Evolutionary conservation across 2,888 invertebrate species (phyloP), one percentile per base, ranked within the genome.

Genomic region (Nematopogon swammerdamellus): DNA sequence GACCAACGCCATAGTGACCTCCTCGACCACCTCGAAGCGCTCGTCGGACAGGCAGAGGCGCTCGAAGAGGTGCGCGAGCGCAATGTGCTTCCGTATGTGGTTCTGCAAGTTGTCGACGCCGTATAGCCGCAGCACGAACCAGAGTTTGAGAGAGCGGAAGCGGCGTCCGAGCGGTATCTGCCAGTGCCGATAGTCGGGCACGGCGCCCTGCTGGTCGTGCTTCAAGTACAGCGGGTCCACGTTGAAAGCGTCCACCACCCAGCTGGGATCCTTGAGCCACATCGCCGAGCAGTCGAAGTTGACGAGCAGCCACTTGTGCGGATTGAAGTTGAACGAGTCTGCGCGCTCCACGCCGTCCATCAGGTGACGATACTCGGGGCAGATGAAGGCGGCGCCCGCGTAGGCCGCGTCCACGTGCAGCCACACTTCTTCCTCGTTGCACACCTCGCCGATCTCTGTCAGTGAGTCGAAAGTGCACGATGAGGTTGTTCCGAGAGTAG

Each of bases 281-380:
- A 99, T 91, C 0, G 97, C 89, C 11, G 98, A 98, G 66, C 98
- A 99, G 71, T 99, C 99, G 61, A 98, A 99, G 70, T 96, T 98
- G n/a, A 98, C 95, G 57, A 98, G 72, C 85, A 99, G 80, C 98
- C 98, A 99, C 73, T 99, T 99, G 72, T 98, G 98, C 0, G 99
- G 98, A 68, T 99, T 99, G 65, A 98, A 97, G 71, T 98, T 97
- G 69, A 98, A 97, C 0, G 97, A 98, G 63, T 96, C 92, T 0
- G 95, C 97, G 52, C 85, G 84, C 70, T 99, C 91, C 5, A 93
- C 70, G 19, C 95, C 95, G 57, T 88, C 87, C 88, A 97, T 91
- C 19, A 95, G 76, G 63, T 93, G 86, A 44, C 96, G 88, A 70
- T 91, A 96, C 74, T 99, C 99, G 1, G 97, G 97, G 60, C 99